Evolutionary conservation across 2,888 invertebrate species (phyloP), one percentile per base, ranked within the genome.

Genomic region (Tenthredo distinguenda): DNA sequence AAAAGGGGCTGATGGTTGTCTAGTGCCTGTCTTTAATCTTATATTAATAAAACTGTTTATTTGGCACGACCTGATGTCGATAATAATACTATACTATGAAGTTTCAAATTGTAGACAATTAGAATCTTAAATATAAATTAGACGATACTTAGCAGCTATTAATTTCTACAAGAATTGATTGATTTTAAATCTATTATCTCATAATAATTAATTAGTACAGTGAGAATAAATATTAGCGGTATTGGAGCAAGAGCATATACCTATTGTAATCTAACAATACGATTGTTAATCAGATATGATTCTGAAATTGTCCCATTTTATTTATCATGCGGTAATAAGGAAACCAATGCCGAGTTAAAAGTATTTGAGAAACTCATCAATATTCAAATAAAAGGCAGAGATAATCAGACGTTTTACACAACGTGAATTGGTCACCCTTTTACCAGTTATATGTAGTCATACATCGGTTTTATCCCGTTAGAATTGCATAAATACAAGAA

Each of bases 391-490:
- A 72, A 40, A 34, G n/a, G n/a, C 15, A 40, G 10, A 40, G 21
- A 43, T 40, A 12, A 74, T 55, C 12, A 74, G 77, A 77, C 50
- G 47, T 50, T 77, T 77, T 26, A 55, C 50, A 50, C 5, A 77
- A 50, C 26, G 77, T 77, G 77, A 77, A 77, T 77, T 77, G 77
- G 77, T 77, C 77, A 50, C 77, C 77, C 50, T 55, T 77, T 77
- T 34, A 50, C 77, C 77, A 77, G 68, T 74, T 74, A 21, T 71
- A 15, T 74, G n/a, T 74, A 43, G 43, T 74, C 10, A 21, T 43
- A 21, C 26, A 68, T 68, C 34, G 18, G 31, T 34, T 34, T 68
- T 34, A 34, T 18, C 62, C 31, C 37, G 18, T 71, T 71, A 43
- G n/a, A 43, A 21, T 74, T 74, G 43, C 21, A 43, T 26, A n/a